A percentile compares a stretch with the other conserved stretches of the same genome.
Evolutionary conservation across 1,140 invertebrate species (phyloP).

Genomic region (Pogonomyrmex californicus): DNA sequence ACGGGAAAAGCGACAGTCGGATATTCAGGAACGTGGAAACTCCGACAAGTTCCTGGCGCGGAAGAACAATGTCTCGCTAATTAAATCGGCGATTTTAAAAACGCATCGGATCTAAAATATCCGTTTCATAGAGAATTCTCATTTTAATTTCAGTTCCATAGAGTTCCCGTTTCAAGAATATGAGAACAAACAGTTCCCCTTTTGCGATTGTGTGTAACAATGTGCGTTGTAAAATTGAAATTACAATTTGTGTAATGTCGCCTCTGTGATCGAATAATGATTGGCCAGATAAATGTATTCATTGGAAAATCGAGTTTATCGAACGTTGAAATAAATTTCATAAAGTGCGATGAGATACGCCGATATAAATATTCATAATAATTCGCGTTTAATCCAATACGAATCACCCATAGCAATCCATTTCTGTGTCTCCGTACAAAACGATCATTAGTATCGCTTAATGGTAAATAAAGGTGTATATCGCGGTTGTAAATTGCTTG

Average conservation of each 20-base stretch:
- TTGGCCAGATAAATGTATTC: conserved; percentile 55
- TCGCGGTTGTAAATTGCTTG: background rate
- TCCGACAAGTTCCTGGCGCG: background rate
- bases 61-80: conserved; percentile 41
- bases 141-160: conserved; percentile 14
- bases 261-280: conserved; percentile 59
- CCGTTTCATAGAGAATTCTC: conserved; percentile 5
- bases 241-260: conserved; percentile 57
- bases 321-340: conserved; percentile 57
- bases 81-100: conserved; percentile 32
- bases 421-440: conserved; percentile 23
- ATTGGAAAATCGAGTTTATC: conserved; percentile 59
- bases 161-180: conserved; percentile 18
- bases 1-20: background rate
- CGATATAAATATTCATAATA: conserved; percentile 64
- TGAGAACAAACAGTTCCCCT: background rate
- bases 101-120: conserved; percentile 5
- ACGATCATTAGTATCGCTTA: conserved; percentile 47
- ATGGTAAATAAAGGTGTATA: conserved; percentile 33
- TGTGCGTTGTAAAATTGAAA: conserved; percentile 47
- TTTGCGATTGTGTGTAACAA: conserved; percentile 9
- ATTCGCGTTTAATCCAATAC: conserved; percentile 42
- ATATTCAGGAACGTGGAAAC: conserved; percentile 45
- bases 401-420: conserved; percentile 18
- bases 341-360: conserved; percentile 16